phyloP scores from a whole-genome alignment of 2,797 vertebrate genomes.

The Cuniculus paca region DNA sequence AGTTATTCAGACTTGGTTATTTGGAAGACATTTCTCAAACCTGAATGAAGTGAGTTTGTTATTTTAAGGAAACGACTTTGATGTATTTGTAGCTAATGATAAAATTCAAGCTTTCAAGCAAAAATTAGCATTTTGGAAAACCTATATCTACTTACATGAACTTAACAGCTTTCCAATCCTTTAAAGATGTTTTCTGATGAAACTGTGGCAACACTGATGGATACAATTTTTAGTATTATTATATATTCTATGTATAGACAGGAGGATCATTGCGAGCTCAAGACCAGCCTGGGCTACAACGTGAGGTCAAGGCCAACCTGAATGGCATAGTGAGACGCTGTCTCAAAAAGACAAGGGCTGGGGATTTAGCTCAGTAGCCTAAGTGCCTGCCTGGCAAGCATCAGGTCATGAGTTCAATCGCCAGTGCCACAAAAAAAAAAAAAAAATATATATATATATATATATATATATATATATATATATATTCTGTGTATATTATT shows the following conservation, averaged over 20 bases:
- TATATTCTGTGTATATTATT: not conserved
- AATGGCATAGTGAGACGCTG: too few relatives aligned
- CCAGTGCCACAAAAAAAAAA: too few relatives aligned
- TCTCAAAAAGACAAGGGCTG: too few relatives aligned
- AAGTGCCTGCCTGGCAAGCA: too few relatives aligned
- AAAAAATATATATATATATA: too few relatives aligned
- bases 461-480: too few relatives aligned
- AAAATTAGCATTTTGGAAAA: slow-evolving; percentile 63
- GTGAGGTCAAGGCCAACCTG: too few relatives aligned
- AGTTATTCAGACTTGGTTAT: not conserved
- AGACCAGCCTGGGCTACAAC: too few relatives aligned
- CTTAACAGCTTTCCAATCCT: not conserved
- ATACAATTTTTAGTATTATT: slow-evolving; percentile 33
- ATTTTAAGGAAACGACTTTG: slow-evolving; percentile 27
- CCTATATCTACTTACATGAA: not conserved
- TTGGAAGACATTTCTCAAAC: slow-evolving; percentile 55
- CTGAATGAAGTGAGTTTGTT: not conserved
- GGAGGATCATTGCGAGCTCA: too few relatives aligned
- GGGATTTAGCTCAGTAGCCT: too few relatives aligned
- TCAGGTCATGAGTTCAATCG: too few relatives aligned
- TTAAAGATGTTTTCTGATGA: slow-evolving; percentile 5
- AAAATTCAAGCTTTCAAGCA: slow-evolving; percentile 57
- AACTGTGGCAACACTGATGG: not conserved
- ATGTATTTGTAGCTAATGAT: not conserved
- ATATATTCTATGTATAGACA: not conserved